Evolutionary conservation across 2,797 vertebrate genomes (phyloP), one percentile per base, ranked within the genome.

Genomic region (Falco novaeseelandiae): DNA sequence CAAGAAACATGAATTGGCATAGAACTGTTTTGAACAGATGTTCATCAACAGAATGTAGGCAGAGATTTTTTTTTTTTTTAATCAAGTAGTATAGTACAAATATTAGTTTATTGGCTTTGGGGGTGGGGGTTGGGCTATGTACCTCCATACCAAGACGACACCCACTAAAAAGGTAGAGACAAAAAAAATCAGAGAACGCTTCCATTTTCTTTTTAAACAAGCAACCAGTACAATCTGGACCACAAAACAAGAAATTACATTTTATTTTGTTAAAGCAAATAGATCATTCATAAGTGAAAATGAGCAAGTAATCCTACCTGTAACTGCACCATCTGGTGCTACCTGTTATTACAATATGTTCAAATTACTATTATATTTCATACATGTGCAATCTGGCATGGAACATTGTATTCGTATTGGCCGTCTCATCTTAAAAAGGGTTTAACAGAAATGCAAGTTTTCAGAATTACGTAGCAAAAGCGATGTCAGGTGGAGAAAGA

Each of bases 11-110:
- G 14, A 79, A 95, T 97, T 90, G 93, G 67, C 87, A 87, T 94
- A 87, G 82, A 89, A 95, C 84, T 77, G 23, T 74, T 77, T 86
- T 59, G 83, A 96, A 61, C 83, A 95, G 88, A 90, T 88, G 91
- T 87, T 96, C 91, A 77, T 80, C 93, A 83, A 34, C 26, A 81
- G 40, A 92, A 65, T 63, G 57, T 2, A 34, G 4, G 32, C 81
- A 34, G 11, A 87, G 71, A 5, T 81, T 69, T 81, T 76, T 70
- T 36, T 17, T 84, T 87, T 55, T 72, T 49, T 83, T 73, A 96
- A 89, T 87, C 67, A 92, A 76, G 46, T 74, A 63, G 17, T 79
- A 34, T n/a, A 83, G 76, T 91, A 65, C 61, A 86, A 79, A 74
- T 46, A 73, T 66, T 51, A 27, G 29, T 83, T 89, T 79, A 76